Percentiles rank a stretch among this genome's conserved stretches.
Evolutionary conservation across 2,888 invertebrate species (phyloP).

Genomic region (Tiliacea citrago): DNA sequence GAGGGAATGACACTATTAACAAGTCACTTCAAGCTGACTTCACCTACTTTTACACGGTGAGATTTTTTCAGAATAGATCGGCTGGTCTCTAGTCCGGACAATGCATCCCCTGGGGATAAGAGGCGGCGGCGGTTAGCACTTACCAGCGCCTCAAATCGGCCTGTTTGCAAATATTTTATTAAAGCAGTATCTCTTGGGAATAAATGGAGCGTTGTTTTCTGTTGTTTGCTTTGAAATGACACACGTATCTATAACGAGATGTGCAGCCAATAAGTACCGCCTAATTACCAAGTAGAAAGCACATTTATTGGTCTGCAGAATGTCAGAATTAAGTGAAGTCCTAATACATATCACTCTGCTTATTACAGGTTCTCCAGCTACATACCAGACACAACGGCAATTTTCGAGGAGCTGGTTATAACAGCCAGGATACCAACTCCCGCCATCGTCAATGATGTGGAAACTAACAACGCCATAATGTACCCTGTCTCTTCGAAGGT

Average conservation of each 20-base stretch:
- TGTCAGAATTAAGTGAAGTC: neutral
- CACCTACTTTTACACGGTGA: too few relatives aligned
- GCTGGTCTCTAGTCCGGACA: too few relatives aligned
- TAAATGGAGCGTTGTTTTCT: neutral
- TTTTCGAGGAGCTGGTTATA: conserved; percentile 86
- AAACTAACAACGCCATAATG: conserved; percentile 80
- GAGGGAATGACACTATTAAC: too few relatives aligned
- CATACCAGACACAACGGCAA: conserved; percentile 78
- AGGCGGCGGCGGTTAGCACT: neutral
- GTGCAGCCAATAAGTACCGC: too few relatives aligned
- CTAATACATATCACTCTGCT: neutral
- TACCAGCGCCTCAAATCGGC: neutral
- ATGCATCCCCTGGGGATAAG: neutral
- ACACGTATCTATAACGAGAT: neutral
- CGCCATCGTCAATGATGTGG: conserved; percentile 62
- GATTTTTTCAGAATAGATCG: too few relatives aligned
- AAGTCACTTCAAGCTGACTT: too few relatives aligned
- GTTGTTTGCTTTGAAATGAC: neutral
- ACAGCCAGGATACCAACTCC: conserved; percentile 84
- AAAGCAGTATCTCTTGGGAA: neutral
- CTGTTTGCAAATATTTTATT: neutral
- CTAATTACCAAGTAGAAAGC: neutral
- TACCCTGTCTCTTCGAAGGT: conserved; percentile 88
- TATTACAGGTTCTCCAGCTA: conserved; percentile 85
- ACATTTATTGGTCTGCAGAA: neutral